phyloP scores from a whole-genome alignment of 92 coral and sea anemone species.

The Montipora capitata region DNA sequence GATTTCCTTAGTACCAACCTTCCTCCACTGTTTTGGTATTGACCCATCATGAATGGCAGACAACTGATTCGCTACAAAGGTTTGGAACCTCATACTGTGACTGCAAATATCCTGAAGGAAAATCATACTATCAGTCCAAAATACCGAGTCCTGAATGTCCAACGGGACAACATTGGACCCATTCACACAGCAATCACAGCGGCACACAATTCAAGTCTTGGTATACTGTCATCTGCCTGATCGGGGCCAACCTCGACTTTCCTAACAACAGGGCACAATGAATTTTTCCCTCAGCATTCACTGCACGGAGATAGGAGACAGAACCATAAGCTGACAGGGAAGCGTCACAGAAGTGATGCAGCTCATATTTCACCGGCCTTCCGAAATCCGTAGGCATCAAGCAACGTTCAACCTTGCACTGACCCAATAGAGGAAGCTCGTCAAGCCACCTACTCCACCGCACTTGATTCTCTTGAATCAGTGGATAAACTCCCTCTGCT shows the following conservation, averaged over 20 bases:
- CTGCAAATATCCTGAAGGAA: slow-evolving; percentile 29
- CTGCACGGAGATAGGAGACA: slow-evolving; percentile 43
- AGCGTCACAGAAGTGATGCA: slow-evolving; percentile 44
- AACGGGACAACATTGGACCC: slow-evolving; percentile 27
- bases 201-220: slow-evolving; percentile 38
- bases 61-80: slow-evolving; percentile 33
- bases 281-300: slow-evolving; percentile 31
- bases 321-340: slow-evolving; percentile 40
- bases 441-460: slow-evolving; percentile 40
- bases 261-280: slow-evolving; percentile 46
- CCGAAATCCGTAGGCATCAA: slow-evolving; percentile 41
- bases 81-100: slow-evolving; percentile 39
- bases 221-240: slow-evolving; percentile 26
- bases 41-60: slow-evolving; percentile 33
- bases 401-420: slow-evolving; percentile 46
- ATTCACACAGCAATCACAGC: slow-evolving; percentile 49
- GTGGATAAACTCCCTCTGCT: slow-evolving; percentile 36
- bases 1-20: slow-evolving; percentile 38
- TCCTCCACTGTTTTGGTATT: slow-evolving; percentile 32
- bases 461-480: slow-evolving; percentile 20
- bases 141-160: slow-evolving; percentile 28
- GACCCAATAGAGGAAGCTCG: slow-evolving; percentile 28
- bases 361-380: slow-evolving; percentile 13
- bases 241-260: slow-evolving; percentile 34
- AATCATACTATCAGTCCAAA: slow-evolving; percentile 46